Evolutionary conservation across 2,113 vertebrate species (phyloP).

Genomic region (Macaca mulatta): DNA sequence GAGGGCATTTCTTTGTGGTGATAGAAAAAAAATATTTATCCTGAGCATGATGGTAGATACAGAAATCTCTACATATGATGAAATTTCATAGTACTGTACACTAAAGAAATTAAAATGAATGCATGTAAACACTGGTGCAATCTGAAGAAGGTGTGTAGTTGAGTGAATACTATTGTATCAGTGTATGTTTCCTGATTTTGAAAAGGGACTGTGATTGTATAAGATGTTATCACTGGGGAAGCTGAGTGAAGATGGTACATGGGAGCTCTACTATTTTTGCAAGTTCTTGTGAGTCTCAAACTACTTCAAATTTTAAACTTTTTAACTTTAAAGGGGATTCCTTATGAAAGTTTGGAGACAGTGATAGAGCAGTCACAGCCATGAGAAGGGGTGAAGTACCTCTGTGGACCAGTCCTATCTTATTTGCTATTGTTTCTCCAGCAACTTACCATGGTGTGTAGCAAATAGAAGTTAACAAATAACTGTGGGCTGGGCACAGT

Average conservation of each 20-base stretch:
- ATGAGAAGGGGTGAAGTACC: not conserved
- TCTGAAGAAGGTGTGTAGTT: not conserved
- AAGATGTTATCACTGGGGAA: not conserved
- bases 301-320: not conserved
- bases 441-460: rapidly evolving
- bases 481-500: not conserved
- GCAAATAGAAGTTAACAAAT: not conserved
- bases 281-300: slow-evolving; percentile 9
- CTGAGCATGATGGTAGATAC: not conserved
- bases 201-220: not conserved
- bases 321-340: not conserved
- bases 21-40: not conserved
- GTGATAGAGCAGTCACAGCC: not conserved
- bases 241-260: not conserved
- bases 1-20: not conserved
- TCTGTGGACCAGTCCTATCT: not conserved
- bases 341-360: not conserved
- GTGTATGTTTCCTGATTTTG: not conserved
- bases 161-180: not conserved
- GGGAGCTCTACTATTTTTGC: not conserved
- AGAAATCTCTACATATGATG: not conserved
- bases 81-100: not conserved
- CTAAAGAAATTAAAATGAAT: not conserved
- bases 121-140: not conserved
- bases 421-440: not conserved